Evolutionary conservation across 1,140 invertebrate species (phyloP), one percentile per base, ranked within the genome.

Genomic region (Anastrepha ludens): DNA sequence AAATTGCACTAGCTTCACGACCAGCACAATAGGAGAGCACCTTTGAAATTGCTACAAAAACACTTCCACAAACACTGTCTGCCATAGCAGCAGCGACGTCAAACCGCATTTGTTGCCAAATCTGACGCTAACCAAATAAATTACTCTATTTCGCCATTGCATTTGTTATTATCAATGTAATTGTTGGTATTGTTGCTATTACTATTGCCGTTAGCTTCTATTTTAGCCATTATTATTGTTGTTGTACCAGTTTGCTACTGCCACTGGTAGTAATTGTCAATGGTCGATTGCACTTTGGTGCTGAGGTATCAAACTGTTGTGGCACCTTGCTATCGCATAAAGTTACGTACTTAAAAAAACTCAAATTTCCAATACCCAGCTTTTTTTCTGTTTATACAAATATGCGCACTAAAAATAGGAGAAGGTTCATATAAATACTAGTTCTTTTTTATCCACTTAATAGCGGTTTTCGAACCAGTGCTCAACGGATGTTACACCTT

Each of bases 31-130:
- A 29, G 29, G 29, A 29, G 29, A 1, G 29, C 29, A 29, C 29
- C 29, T 29, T 29, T 29, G 29, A 17, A 62, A 6, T 6, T 7
- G 62, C 62, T 64, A 17, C 20, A 64, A 8, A 67, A 39, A 67
- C 39, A 67, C 41, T 86, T 86, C 58, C 39, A 50, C 58, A 50
- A 62, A 44, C 39, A 47, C 86, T 50, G 47, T 65, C n/a, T 62
- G 62, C n/a, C 59, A 64, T 70, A 9, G 65, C 85, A 20, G 59
- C 44, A 39, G 11, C 44, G 67, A 86, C 62, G 87, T 86, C 87
- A 88, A 78, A 86, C 87, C 85, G 44, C 87, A 88, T 86, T 88
- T 88, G 85, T 88, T 86, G 87, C 87, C 64, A 88, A 88, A 88
- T 85, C 85, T 86, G 87, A 70, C 47, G 85, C 62, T 78, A 88